Evolutionary conservation across 2,113 vertebrate genomes (phyloP), one percentile per base, ranked within the genome.

Genomic region (Colinus virginianus): DNA sequence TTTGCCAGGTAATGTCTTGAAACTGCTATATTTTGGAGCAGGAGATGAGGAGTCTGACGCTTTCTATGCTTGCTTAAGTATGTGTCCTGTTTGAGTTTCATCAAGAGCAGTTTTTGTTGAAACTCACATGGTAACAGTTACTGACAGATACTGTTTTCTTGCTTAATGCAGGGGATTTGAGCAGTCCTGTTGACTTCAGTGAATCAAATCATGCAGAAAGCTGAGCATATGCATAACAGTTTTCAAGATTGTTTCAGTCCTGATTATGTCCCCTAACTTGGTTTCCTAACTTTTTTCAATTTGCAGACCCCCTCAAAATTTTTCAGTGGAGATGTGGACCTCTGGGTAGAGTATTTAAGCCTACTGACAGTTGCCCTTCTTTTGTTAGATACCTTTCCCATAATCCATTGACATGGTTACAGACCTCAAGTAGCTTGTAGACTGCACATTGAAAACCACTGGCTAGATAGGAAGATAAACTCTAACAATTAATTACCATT

Each of bases 341-440:
- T 77, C 40, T 88, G 87, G 61, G 53, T 95, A 92, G 93, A 92
- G 34, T 81, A 56, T 92, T 87, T 93, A 93, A 87, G 58, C 81
- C 62, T 92, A 28, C 78, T 94, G 93, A 84, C 51, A 94, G 64
- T 89, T 94, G 93, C 58, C 62, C 89, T 94, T 78, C 84, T 94
- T 94, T 90, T 82, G 21, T 90, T 89, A 94, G 66, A 89, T 94
- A 89, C 53, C 11, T 84, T 84, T 87, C 32, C 78, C 69, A 95
- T 74, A 95, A 49, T 48, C 11, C 32, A 90, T 88, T 93, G 89
- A 94, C 84, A 87, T 88, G 22, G 11, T 90, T 86, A 42, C 59
- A 80, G 88, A 80, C 42, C 72, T 92, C 83, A 93, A 75, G 94
- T 93, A 53, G 43, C 94, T 92, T 93, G 58, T 91, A 87, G 38